A percentile compares a stretch with the other conserved stretches of the same genome.
phyloP scores from a whole-genome alignment of 2,113 vertebrate genomes.

The Aramus guarauna region DNA sequence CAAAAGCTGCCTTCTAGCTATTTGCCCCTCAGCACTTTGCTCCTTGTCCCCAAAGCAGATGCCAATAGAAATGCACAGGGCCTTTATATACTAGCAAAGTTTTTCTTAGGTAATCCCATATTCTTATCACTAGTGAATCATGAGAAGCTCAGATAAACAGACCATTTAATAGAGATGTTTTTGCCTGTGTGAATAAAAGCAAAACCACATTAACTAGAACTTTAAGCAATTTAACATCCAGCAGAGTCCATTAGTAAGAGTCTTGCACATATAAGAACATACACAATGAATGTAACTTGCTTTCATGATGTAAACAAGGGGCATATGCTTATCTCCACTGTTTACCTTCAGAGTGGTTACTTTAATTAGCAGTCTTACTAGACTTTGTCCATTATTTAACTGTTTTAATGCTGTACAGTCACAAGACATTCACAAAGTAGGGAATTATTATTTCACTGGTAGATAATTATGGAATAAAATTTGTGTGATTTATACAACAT shows the following conservation, averaged over 20 bases:
- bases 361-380: background rate
- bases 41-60: background rate
- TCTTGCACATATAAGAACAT: background rate
- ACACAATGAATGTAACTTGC: background rate
- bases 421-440: background rate
- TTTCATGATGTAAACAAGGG: background rate
- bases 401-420: background rate
- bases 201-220: background rate
- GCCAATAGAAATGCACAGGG: background rate
- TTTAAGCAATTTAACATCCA: background rate
- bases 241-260: background rate
- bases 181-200: background rate
- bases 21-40: background rate
- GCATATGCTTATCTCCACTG: background rate
- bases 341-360: background rate
- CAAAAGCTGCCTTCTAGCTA: background rate
- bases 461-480: background rate
- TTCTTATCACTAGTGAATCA: background rate
- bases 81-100: background rate
- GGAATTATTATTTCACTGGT: background rate
- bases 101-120: background rate
- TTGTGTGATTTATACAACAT: background rate
- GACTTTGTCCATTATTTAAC: background rate
- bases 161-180: background rate
- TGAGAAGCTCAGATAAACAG: background rate